A percentile compares a stretch with the other conserved stretches of the same genome.
phyloP scores from a whole-genome alignment of 2,113 vertebrate species.

The Platysternon megacephalum region DNA sequence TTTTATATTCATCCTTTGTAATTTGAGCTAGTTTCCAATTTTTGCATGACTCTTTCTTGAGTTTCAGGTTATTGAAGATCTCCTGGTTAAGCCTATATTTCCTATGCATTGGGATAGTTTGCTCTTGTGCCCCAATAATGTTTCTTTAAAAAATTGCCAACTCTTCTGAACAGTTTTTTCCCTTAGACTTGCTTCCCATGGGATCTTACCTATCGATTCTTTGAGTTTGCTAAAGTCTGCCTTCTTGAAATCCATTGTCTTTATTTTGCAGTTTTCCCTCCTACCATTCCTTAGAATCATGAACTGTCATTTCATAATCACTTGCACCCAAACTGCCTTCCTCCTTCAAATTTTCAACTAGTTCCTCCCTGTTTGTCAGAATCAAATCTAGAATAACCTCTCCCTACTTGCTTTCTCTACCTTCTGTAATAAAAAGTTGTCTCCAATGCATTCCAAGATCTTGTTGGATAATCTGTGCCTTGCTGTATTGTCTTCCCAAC shows the following conservation, averaged over 20 bases:
- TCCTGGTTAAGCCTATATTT: not conserved
- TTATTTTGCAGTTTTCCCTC: not conserved
- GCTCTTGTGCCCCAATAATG: not conserved
- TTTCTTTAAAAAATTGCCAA: not conserved
- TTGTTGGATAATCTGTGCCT: not conserved
- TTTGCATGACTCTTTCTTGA: not conserved
- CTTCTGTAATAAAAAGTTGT: not conserved
- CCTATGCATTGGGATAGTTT: not conserved
- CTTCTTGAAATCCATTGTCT: not conserved
- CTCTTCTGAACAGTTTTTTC: not conserved
- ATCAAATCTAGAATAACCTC: not conserved
- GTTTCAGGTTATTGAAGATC: not conserved
- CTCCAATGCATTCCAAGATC: not conserved
- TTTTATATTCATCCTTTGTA: not conserved
- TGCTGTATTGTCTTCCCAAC: not conserved
- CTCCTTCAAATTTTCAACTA: not conserved
- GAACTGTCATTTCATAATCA: not conserved
- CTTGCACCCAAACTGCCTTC: not conserved
- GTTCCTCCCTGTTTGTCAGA: not conserved
- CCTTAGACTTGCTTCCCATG: not conserved
- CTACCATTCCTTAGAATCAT: not conserved
- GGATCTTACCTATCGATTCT: not conserved
- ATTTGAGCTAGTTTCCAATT: not conserved
- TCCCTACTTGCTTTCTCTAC: not conserved
- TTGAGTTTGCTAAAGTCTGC: not conserved